Evolutionary conservation across 2,113 vertebrate species (phyloP).

Genomic region (Hippocampus guttulatus): DNA sequence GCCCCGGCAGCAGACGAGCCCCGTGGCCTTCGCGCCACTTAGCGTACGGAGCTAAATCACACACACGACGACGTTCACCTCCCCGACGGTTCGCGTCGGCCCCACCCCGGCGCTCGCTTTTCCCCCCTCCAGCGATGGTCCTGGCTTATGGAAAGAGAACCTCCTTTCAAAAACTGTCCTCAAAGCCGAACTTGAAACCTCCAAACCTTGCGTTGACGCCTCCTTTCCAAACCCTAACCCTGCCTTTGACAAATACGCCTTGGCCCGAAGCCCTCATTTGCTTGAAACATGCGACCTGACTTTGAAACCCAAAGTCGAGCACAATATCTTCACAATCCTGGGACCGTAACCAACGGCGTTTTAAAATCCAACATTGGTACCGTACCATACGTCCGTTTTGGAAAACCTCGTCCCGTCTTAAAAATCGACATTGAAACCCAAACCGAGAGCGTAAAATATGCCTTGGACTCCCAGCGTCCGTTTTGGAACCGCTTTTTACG

Average conservation of each 20-base stretch:
- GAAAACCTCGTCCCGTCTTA: too few species aligned
- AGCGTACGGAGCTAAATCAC: conserved; percentile 67
- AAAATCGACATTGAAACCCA: background rate
- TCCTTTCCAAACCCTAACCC: too few species aligned
- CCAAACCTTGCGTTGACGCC: background rate
- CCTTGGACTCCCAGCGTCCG: too few species aligned
- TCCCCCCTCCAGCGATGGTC: conserved; percentile 50
- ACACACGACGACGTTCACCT: conserved; percentile 59
- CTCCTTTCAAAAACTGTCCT: background rate
- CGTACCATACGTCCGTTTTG: too few species aligned
- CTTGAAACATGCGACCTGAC: too few species aligned
- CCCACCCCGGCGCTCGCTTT: conserved; percentile 50
- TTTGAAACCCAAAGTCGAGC: too few species aligned
- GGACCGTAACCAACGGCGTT: too few species aligned
- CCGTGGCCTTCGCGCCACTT: conserved; percentile 61
- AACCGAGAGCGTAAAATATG: too few species aligned
- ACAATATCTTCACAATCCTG: too few species aligned
- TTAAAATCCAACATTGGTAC: too few species aligned
- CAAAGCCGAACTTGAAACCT: background rate
- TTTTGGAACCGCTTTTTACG: too few species aligned
- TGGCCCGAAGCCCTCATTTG: too few species aligned
- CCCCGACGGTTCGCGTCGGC: conserved; percentile 59
- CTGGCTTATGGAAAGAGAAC: conserved; percentile 35
- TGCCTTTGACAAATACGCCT: background rate
- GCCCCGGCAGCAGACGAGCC: conserved; percentile 60